Evolutionary conservation across 2,888 invertebrate genomes (phyloP).

Genomic region (Ophion ellenae): DNA sequence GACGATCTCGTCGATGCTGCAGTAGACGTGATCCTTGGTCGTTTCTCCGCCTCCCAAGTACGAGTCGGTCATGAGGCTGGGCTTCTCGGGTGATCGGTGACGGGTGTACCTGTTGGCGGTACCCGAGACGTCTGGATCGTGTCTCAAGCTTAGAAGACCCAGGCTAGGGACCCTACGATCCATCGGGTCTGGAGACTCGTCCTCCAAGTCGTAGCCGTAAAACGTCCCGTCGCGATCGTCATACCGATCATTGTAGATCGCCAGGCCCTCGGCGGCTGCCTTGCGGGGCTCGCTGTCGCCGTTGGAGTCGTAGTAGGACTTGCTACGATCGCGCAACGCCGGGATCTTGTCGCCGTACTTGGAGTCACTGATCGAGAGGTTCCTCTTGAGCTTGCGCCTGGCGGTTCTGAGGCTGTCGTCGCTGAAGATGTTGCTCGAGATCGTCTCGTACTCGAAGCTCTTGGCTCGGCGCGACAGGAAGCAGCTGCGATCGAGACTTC

Average conservation of each 20-base stretch:
- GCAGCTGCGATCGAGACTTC: constrained; percentile 55
- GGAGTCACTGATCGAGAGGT: constrained; percentile 79
- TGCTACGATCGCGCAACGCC: constrained; percentile 80
- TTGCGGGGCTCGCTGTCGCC: constrained; percentile 73
- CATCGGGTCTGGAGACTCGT: constrained; percentile 80
- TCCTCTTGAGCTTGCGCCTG: constrained; percentile 80
- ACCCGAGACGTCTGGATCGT: constrained; percentile 44
- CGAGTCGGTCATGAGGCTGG: constrained; percentile 68
- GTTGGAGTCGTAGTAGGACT: constrained; percentile 81
- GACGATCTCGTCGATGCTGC: constrained; percentile 87
- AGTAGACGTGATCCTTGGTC: constrained; percentile 79
- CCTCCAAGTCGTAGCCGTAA: constrained; percentile 86
- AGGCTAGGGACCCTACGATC: constrained; percentile 73
- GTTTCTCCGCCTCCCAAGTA: constrained; percentile 69
- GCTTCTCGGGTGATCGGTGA: constrained; percentile 36
- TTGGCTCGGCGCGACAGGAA: constrained; percentile 74
- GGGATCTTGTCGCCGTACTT: constrained; percentile 81
- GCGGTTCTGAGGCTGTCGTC: constrained; percentile 82
- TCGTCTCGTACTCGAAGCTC: constrained; percentile 81
- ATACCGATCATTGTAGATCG: constrained; percentile 22
- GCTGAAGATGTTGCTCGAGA: constrained; percentile 82
- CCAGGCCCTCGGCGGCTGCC: not conserved
- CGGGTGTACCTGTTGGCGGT: constrained; percentile 65
- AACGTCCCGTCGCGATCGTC: constrained; percentile 72
- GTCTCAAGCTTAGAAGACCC: constrained; percentile 63